Percentiles rank a stretch among this genome's conserved stretches.
phyloP scores from a whole-genome alignment of 92 coral and sea anemone species.

The Palythoa grandiflora region DNA sequence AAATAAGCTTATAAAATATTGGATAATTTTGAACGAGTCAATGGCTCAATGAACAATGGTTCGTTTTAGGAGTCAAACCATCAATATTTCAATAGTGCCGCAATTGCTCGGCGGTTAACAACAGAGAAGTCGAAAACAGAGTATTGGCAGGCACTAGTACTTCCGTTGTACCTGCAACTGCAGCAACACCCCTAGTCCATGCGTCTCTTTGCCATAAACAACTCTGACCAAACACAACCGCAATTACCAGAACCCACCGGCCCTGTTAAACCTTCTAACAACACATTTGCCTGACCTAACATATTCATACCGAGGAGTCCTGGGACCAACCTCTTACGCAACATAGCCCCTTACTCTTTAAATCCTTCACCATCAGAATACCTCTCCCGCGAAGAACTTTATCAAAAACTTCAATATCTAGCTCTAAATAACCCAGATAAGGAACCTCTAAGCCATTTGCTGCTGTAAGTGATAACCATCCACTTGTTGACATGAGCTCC shows the following conservation, averaged over 20 bases:
- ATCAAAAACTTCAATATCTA: conserved; percentile 64
- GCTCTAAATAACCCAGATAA: conserved; percentile 58
- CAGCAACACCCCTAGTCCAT: conserved; percentile 50
- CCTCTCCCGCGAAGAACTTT: conserved; percentile 55
- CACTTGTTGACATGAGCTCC: conserved; percentile 62
- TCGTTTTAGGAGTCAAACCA: conserved; percentile 13
- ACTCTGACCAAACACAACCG: not conserved
- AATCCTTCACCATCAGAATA: conserved; percentile 62
- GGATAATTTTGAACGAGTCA: not conserved
- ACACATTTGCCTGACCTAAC: not conserved
- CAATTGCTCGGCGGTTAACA: too few relatives aligned
- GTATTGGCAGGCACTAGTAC: conserved; percentile 57
- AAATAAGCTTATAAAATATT: not conserved
- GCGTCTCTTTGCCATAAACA: not conserved
- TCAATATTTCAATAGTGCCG: too few relatives aligned
- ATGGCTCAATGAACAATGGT: not conserved
- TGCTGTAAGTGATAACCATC: conserved; percentile 57
- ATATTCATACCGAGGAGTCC: conserved; percentile 81
- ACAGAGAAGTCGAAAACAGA: too few relatives aligned
- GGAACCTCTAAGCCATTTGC: conserved; percentile 63
- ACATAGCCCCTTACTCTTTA: conserved; percentile 36
- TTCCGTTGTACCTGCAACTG: conserved; percentile 48
- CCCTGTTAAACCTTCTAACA: not conserved
- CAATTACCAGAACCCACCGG: not conserved
- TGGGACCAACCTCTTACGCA: conserved; percentile 51